Percentiles rank a stretch among this genome's conserved stretches.
phyloP scores from a whole-genome alignment of 1,140 invertebrate species.

The Melipona quadrifasciata region DNA sequence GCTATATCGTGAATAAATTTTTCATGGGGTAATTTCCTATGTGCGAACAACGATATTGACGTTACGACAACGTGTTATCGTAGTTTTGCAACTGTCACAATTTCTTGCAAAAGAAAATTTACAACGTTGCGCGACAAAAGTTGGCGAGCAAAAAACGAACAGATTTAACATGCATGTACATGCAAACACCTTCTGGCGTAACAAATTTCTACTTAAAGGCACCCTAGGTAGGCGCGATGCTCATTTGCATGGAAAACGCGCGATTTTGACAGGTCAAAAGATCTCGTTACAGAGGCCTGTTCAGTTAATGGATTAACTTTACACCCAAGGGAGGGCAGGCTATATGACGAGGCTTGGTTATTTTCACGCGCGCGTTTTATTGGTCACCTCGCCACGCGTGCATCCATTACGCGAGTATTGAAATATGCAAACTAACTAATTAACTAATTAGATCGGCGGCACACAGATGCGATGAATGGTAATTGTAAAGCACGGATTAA shows the following conservation, averaged over 20 bases:
- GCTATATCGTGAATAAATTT: no score
- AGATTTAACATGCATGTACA: no score
- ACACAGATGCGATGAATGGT: slow-evolving; percentile 14
- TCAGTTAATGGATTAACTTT: slow-evolving; percentile 25
- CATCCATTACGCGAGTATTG: background rate
- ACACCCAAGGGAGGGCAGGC: background rate
- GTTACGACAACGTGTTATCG: no score
- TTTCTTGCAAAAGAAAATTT: background rate
- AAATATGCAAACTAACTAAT: slow-evolving; percentile 16
- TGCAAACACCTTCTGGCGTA: background rate
- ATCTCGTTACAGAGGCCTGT: slow-evolving; percentile 8
- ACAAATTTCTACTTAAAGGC: background rate
- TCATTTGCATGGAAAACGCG: slow-evolving; percentile 12
- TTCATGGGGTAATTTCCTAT: no score
- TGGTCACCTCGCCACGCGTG: no score
- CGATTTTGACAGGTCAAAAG: background rate
- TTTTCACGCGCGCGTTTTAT: slow-evolving; percentile 9
- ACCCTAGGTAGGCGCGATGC: background rate
- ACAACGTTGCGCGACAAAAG: background rate
- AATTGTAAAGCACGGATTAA: slow-evolving; percentile 26
- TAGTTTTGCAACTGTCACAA: background rate
- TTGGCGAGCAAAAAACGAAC: no score
- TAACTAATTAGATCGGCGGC: slow-evolving; percentile 22
- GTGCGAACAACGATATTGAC: no score
- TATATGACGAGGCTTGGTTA: background rate